Percentiles rank a stretch among this genome's conserved stretches.
Conservation (phyloP, 2,888 invertebrate species). For the Drosophila paucipuncta region DNA sequence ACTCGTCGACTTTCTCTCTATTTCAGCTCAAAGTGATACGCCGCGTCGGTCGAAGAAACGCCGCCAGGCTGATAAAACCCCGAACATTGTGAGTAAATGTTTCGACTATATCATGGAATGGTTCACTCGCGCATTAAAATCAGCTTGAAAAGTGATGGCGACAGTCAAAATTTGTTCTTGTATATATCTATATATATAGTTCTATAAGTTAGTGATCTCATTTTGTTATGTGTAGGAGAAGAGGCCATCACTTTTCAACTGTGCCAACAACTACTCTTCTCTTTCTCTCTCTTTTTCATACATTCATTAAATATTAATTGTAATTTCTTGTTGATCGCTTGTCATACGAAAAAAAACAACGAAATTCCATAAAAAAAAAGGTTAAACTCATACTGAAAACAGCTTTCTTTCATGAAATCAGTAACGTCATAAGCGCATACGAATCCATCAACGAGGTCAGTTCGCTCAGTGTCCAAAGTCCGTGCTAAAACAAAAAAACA, state of each 20-base stretch:
- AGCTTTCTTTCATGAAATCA: constrained; percentile 81
- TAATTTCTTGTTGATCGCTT: constrained; percentile 60
- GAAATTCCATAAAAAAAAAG: constrained; percentile 64
- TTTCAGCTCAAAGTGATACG: constrained; percentile 84
- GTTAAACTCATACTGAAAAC: constrained; percentile 82
- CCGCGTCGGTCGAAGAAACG: constrained; percentile 87
- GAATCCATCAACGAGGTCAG: constrained; percentile 77
- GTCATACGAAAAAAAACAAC: constrained; percentile 44
- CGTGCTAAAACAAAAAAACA: constrained; percentile 20
- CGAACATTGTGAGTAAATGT: constrained; percentile 88
- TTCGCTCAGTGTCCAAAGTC: constrained; percentile 68
- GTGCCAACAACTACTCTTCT: constrained; percentile 23
- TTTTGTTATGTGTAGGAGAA: constrained; percentile 2
- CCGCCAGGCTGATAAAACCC: constrained; percentile 88
- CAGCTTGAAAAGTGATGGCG: constrained; percentile 74
- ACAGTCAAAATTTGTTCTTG: constrained; percentile 5
- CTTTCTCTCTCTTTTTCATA: constrained; percentile 49
- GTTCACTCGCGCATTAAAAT: constrained; percentile 45
- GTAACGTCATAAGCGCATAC: constrained; percentile 77
- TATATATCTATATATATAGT: background rate
- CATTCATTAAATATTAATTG: constrained; percentile 45
- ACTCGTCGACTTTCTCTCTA: constrained; percentile 5
- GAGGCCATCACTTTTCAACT: constrained; percentile 69
- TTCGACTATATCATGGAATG: constrained; percentile 57
- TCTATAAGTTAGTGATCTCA: background rate